phyloP scores from a whole-genome alignment of 2,113 vertebrate species.

The Heliornis fulica region DNA sequence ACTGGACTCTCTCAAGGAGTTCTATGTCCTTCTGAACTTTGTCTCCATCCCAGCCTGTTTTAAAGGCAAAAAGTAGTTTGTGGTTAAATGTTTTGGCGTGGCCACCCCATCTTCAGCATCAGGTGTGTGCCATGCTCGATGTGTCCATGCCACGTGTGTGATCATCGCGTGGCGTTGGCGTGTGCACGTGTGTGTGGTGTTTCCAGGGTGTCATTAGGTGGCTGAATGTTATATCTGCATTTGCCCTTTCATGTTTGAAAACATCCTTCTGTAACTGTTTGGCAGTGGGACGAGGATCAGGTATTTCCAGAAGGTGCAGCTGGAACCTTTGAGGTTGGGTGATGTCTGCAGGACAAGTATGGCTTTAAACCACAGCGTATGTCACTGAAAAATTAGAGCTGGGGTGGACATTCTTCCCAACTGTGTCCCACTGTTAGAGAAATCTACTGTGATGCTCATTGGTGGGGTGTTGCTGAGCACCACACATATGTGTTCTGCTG shows the following conservation, averaged over 20 bases:
- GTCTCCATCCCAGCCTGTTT: not conserved
- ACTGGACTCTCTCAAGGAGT: no score
- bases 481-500: no score
- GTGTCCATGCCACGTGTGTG: rapidly evolving
- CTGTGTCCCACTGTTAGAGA: not conserved
- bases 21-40: no score
- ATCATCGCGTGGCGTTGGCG: rapidly evolving
- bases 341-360: not conserved
- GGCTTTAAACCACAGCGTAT: no score
- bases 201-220: not conserved
- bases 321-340: not conserved
- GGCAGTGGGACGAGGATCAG: not conserved
- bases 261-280: not conserved
- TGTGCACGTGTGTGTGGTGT: rapidly evolving
- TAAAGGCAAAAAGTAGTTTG: not conserved
- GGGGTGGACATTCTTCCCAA: not conserved
- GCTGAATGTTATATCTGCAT: not conserved
- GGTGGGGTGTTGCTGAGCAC: no score
- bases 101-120: not conserved
- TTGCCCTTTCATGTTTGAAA: not conserved
- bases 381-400: not conserved
- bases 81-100: not conserved
- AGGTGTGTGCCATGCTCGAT: rapidly evolving
- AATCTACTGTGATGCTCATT: not conserved
- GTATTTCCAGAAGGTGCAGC: not conserved